Percentiles rank a stretch among this genome's conserved stretches.
Conservation (phyloP, 1,140 invertebrate genomes). For the Phortica variegata region DNA sequence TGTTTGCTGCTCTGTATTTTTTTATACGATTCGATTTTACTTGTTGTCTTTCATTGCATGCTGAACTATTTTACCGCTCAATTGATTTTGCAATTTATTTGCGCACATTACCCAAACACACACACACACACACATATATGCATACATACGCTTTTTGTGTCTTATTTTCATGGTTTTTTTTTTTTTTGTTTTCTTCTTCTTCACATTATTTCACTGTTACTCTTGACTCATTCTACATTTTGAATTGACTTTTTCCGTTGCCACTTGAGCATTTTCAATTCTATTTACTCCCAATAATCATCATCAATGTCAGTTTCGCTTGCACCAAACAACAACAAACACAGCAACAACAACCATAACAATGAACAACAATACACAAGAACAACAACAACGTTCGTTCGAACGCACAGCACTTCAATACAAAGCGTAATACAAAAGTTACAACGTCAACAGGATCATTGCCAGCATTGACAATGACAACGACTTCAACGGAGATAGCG, state of each 20-base stretch:
- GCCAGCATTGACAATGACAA: constrained; percentile 33
- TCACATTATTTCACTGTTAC: constrained; percentile 1
- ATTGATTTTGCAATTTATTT: constrained; percentile 57
- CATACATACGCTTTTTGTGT: neutral
- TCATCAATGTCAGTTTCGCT: constrained; percentile 55
- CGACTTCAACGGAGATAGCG: constrained; percentile 5
- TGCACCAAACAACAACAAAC: constrained; percentile 43
- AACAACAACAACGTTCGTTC: constrained; percentile 8
- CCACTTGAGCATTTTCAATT: constrained; percentile 44
- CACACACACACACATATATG: constrained; percentile 5
- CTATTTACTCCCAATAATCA: constrained; percentile 57
- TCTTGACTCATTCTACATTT: constrained; percentile 8
- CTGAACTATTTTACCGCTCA: constrained; percentile 56
- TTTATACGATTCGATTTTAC: constrained; percentile 17
- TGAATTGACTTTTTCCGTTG: constrained; percentile 11
- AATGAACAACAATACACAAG: constrained; percentile 8
- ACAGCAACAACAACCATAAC: constrained; percentile 4
- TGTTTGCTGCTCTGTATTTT: neutral
- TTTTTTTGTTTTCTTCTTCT: neutral
- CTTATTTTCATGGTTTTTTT: neutral
- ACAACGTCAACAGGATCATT: constrained; percentile 47
- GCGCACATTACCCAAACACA: constrained; percentile 39
- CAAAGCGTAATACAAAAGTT: constrained; percentile 14
- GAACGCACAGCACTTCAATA: neutral
- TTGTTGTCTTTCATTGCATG: constrained; percentile 16